Conservation (phyloP, 2,888 invertebrate genomes). For the Trichogramma evanescens region DNA sequence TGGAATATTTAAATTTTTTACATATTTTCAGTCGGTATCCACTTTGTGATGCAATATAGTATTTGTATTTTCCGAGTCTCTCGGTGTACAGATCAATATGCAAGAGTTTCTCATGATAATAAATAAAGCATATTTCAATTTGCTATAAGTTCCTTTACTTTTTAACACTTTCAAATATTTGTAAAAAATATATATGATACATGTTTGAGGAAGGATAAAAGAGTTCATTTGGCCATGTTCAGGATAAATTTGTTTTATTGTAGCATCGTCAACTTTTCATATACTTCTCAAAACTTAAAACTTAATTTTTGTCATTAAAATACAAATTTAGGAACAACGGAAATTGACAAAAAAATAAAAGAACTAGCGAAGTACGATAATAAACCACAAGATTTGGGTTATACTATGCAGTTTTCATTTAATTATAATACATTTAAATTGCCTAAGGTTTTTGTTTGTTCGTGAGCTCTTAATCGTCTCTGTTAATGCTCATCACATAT, state of each 20-base stretch:
- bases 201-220: no score
- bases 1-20: no score
- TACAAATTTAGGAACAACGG: slow-evolving; percentile 24
- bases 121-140: no score
- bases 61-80: no score
- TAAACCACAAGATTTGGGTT: slow-evolving; percentile 4
- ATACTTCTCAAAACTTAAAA: slow-evolving; percentile 24
- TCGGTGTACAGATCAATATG: no score
- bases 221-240: not conserved
- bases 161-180: no score
- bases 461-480: not conserved
- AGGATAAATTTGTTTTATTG: slow-evolving; percentile 23
- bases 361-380: slow-evolving; percentile 19
- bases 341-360: slow-evolving; percentile 18
- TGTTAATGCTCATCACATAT: not conserved
- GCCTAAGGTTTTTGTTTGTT: not conserved
- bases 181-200: no score
- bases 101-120: no score
- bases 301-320: slow-evolving; percentile 23
- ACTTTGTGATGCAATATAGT: no score
- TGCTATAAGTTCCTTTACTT: no score
- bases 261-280: slow-evolving; percentile 21
- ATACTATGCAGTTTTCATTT: slow-evolving; percentile 8
- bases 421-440: not conserved
- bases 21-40: no score